These are phyloP conservation scores for Drosophila siamana DNA, from an alignment of 2,888 invertebrate genomes.

Conservation along the genomic window DNA sequence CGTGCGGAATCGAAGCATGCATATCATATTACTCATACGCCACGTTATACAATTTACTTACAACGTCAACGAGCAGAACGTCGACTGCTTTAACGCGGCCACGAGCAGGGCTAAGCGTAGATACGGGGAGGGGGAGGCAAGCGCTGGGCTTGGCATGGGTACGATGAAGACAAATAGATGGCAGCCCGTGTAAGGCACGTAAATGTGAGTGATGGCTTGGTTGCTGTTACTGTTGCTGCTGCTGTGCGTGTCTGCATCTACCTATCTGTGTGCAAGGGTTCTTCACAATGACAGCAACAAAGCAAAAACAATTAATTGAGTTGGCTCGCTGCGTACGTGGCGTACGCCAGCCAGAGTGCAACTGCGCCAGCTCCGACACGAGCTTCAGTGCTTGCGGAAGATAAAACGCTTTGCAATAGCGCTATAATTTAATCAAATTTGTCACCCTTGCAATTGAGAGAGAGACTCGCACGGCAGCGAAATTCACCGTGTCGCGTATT, in stretches of 20 bases:
- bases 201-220: conserved; percentile 27
- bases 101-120: conserved; percentile 7
- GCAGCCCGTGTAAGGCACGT: conserved; percentile 52
- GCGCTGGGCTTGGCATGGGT: not conserved
- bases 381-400: conserved; percentile 51
- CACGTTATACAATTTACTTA: conserved; percentile 79
- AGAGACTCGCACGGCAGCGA: conserved; percentile 45
- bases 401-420: conserved; percentile 80
- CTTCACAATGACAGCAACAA: conserved; percentile 22
- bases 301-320: conserved; percentile 78
- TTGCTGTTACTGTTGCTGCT: conserved; percentile 1
- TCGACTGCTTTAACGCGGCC: conserved; percentile 41
- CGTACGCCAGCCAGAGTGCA: conserved; percentile 58
- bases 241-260: conserved; percentile 28
- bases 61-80: conserved; percentile 74
- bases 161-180: conserved; percentile 65
- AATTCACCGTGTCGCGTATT: conserved; percentile 27
- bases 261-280: conserved; percentile 27
- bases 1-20: conserved; percentile 71
- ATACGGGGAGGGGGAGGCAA: not conserved
- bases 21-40: conserved; percentile 79
- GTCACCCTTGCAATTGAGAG: conserved; percentile 79
- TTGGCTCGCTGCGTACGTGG: conserved; percentile 59
- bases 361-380: conserved; percentile 46
- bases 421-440: conserved; percentile 81